Evolutionary conservation across 53 echinoderm and acorn worm species (phyloP).

Genomic region (Crossaster papposus): DNA sequence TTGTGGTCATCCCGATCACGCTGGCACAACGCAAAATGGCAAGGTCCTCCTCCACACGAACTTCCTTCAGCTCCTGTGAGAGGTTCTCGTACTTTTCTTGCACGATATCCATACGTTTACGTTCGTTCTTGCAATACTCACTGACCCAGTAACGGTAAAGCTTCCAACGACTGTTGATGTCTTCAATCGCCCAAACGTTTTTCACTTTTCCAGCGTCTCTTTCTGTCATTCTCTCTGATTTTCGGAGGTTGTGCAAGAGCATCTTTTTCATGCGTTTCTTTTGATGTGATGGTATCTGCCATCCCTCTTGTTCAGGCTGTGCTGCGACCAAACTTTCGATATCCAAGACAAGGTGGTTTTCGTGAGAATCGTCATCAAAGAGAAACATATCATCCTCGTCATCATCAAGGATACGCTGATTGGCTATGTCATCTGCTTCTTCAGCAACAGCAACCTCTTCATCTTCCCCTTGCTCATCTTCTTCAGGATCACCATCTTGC

Average conservation of each 20-base stretch:
- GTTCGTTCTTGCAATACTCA: constrained; percentile 45
- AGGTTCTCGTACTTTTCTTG: constrained; percentile 67
- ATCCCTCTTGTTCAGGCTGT: constrained; percentile 43
- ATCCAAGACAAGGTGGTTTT: constrained; percentile 42
- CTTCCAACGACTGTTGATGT: constrained; percentile 68
- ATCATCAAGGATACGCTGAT: constrained; percentile 70
- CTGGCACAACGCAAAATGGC: constrained; percentile 56
- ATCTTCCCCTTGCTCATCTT: constrained; percentile 47
- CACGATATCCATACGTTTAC: constrained; percentile 42
- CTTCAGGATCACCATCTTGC: constrained; percentile 25
- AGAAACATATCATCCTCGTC: constrained; percentile 50
- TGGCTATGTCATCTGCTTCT: constrained; percentile 71
- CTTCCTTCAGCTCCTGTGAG: constrained; percentile 63
- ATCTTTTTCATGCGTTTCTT: constrained; percentile 51
- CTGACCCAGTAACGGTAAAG: constrained; percentile 86
- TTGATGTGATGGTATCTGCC: constrained; percentile 53
- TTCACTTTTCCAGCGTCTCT: constrained; percentile 47
- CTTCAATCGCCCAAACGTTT: constrained; percentile 72
- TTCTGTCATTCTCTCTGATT: constrained; percentile 66
- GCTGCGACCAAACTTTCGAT: constrained; percentile 35
- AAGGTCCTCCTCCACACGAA: constrained; percentile 73
- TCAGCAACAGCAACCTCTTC: constrained; percentile 71
- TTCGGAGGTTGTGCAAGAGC: constrained; percentile 62
- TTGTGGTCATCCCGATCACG: constrained; percentile 86
- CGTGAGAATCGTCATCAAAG: constrained; percentile 29